phyloP scores from a whole-genome alignment of 2,113 vertebrate species.

The Pterocles gutturalis region DNA sequence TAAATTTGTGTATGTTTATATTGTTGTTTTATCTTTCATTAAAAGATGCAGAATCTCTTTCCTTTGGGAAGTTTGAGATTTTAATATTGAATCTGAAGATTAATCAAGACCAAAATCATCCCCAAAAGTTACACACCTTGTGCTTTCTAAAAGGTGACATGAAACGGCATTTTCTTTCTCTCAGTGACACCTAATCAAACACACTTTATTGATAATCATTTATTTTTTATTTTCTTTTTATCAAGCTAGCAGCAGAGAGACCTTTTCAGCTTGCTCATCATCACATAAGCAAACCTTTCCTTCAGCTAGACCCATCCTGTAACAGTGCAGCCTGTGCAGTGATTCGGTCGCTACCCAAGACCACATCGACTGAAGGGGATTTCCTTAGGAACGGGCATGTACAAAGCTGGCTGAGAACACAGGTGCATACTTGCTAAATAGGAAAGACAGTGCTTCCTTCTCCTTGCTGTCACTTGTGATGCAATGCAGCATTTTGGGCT shows the following conservation, averaged over 20 bases:
- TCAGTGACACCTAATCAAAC: conserved; percentile 57
- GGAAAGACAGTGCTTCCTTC: not conserved
- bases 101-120: conserved; percentile 24
- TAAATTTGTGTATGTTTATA: conserved; percentile 88
- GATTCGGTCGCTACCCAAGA: accelerated
- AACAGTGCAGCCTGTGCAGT: accelerated
- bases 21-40: conserved; percentile 87
- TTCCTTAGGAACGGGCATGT: not conserved
- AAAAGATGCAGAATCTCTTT: conserved; percentile 83
- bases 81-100: conserved; percentile 40
- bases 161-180: conserved; percentile 69
- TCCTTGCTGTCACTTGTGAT: not conserved
- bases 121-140: not conserved
- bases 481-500: not conserved
- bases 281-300: not conserved
- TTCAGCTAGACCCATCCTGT: accelerated
- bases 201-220: conserved; percentile 30
- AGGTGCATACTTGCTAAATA: not conserved
- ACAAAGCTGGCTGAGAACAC: not conserved
- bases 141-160: conserved; percentile 52
- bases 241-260: conserved; percentile 42
- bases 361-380: not conserved
- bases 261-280: conserved; percentile 43
- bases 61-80: conserved; percentile 74
- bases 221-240: conserved; percentile 49